Base-by-base conservation (phyloP, 2,797 vertebrate genomes). In the Fratercula arctica region DNA sequence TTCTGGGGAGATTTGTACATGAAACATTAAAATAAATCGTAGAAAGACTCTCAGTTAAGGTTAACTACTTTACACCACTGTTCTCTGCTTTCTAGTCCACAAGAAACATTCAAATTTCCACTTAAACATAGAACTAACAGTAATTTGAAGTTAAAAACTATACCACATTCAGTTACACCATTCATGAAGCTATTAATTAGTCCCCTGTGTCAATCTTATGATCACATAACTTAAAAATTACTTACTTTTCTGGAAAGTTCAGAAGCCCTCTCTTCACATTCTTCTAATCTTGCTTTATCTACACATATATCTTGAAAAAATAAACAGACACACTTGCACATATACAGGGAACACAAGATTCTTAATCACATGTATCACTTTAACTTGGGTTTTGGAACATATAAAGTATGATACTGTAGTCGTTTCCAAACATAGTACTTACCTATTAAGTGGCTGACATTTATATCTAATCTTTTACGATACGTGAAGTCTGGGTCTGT, bases 401-500 rank as follows among this genome's bases (percentile, higher is more conserved):
- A n/a, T 16, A 60, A 41, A 60, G 8, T 12, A 91, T 18, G 6
- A 60, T 15, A 43, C 59, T 50, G 7, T 28, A 54, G 82, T 14
- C 0, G 64, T 56, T 85, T 54, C 39, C 64, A 72, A 84, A 25
- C 28, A 33, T 1, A 28, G 25, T 25, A 98, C 99, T 98, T 97
- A 98, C 99, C 99, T 82, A 99, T 50, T 87, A 99, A 98, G 81
- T 99, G 98, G 96, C 98, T 98, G 98, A 99, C 99, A 97, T 99
- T 98, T 86, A 99, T 96, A 97, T 99, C 99, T 63, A 99, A 98
- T 96, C 99, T 99, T 97, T 99, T 99, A 95, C 99, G 98, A 95
- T 99, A 99, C 2, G 98, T 98, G 95, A 99, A 99, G 97, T 99
- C 99, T 57, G 99, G 99, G 92, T 99, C 99, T 45, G 98, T 98